Evolutionary conservation across 1,140 invertebrate species (phyloP).

Genomic region (Bactericera cockerelli): DNA sequence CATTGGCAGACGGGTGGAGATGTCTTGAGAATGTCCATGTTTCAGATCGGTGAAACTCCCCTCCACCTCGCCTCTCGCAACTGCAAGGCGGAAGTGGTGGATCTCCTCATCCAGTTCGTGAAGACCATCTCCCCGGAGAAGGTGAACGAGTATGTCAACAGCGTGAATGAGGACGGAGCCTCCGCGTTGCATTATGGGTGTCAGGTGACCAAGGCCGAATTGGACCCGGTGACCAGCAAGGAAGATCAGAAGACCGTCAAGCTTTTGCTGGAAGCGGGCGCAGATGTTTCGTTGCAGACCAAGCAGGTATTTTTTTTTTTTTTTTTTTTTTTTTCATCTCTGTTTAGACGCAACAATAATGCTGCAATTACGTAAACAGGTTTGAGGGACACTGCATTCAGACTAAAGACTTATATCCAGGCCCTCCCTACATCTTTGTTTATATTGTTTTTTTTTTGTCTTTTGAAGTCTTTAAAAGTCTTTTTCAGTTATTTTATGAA

Average conservation of each 20-base stretch:
- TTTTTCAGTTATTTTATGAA: too few relatives aligned
- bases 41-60: constrained; percentile 87
- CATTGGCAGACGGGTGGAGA: too few relatives aligned
- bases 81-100: constrained; percentile 71
- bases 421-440: too few relatives aligned
- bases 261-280: constrained; percentile 73
- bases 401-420: too few relatives aligned
- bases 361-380: too few relatives aligned
- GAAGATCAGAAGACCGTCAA: constrained; percentile 83
- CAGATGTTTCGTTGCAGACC: constrained; percentile 70
- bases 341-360: too few relatives aligned
- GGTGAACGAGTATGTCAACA: constrained; percentile 59
- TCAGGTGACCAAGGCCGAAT: constrained; percentile 59
- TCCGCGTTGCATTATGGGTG: constrained; percentile 82
- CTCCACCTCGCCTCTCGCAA: constrained; percentile 76
- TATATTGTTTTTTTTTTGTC: too few relatives aligned
- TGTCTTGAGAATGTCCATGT: too few relatives aligned
- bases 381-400: too few relatives aligned
- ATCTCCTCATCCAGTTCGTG: constrained; percentile 69
- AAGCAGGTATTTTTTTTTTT: constrained; percentile 50
- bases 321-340: too few relatives aligned
- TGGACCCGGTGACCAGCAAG: constrained; percentile 51
- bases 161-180: constrained; percentile 77
- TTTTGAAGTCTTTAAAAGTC: too few relatives aligned
- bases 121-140: constrained; percentile 53